Percentiles rank a stretch among this genome's conserved stretches.
Evolutionary conservation across 2,888 invertebrate species (phyloP).

Genomic region (Oxycera nigricornis): DNA sequence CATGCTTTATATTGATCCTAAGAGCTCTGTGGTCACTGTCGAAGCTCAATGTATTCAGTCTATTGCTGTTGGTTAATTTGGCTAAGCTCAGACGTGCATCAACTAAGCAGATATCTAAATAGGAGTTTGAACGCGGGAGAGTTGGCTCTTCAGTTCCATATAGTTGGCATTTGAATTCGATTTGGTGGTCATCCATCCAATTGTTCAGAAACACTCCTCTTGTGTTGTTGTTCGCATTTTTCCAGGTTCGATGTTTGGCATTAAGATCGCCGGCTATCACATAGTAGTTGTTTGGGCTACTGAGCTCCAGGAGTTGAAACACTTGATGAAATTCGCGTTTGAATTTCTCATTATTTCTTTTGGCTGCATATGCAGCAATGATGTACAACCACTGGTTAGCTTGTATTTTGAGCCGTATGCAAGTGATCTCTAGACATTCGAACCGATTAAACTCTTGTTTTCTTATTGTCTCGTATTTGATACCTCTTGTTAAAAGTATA

Average conservation of each 20-base stretch:
- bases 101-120: not conserved
- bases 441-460: not conserved
- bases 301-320: too few relatives aligned
- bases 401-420: not conserved
- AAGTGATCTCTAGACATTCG: not conserved
- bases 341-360: not conserved
- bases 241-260: too few relatives aligned
- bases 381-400: too few relatives aligned
- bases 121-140: too few relatives aligned
- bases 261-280: too few relatives aligned
- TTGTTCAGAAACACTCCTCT: too few relatives aligned
- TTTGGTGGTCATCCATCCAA: too few relatives aligned
- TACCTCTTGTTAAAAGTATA: too few relatives aligned
- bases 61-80: not conserved
- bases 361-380: not conserved
- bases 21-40: not conserved
- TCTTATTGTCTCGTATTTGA: not conserved
- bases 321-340: not conserved
- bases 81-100: not conserved
- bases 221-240: too few relatives aligned
- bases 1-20: not conserved
- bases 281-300: too few relatives aligned
- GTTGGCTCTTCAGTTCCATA: too few relatives aligned
- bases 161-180: too few relatives aligned
- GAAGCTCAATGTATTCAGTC: not conserved